Conservation (phyloP, 1,140 invertebrate genomes). For the Aphidius ervi region DNA sequence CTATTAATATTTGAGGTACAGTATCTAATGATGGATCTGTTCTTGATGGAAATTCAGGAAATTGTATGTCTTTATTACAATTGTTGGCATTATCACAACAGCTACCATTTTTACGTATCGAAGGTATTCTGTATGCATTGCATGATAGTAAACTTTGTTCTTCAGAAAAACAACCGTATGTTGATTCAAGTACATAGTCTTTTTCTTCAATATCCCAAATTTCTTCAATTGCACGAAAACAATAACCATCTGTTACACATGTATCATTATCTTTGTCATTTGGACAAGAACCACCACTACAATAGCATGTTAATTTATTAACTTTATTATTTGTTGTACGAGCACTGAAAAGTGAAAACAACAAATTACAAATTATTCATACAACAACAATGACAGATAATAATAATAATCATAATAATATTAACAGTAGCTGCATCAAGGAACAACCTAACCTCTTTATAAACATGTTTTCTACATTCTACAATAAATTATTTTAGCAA, state of each 20-base stretch:
- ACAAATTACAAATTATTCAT: constrained; percentile 1
- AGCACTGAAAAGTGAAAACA: constrained; percentile 58
- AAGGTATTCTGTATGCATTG: constrained; percentile 86
- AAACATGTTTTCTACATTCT: not conserved
- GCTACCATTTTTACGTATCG: constrained; percentile 68
- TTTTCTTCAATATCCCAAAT: constrained; percentile 65
- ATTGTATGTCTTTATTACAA: constrained; percentile 71
- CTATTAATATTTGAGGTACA: constrained; percentile 25
- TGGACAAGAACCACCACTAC: constrained; percentile 69
- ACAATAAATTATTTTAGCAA: not conserved
- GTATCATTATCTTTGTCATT: constrained; percentile 67
- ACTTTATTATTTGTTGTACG: constrained; percentile 93
- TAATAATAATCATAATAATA: too few species aligned
- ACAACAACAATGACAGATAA: not conserved
- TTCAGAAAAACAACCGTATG: constrained; percentile 78
- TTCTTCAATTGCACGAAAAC: constrained; percentile 81
- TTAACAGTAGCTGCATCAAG: not conserved
- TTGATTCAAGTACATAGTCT: constrained; percentile 64
- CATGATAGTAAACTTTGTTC: constrained; percentile 71
- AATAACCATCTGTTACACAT: constrained; percentile 67
- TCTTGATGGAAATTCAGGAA: constrained; percentile 63
- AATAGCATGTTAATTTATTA: constrained; percentile 60
- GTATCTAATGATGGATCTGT: constrained; percentile 53
- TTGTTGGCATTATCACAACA: constrained; percentile 77
- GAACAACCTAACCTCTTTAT: constrained; percentile 19